Conservation (phyloP, 2,888 invertebrate species). For the Hermodice carunculata region DNA sequence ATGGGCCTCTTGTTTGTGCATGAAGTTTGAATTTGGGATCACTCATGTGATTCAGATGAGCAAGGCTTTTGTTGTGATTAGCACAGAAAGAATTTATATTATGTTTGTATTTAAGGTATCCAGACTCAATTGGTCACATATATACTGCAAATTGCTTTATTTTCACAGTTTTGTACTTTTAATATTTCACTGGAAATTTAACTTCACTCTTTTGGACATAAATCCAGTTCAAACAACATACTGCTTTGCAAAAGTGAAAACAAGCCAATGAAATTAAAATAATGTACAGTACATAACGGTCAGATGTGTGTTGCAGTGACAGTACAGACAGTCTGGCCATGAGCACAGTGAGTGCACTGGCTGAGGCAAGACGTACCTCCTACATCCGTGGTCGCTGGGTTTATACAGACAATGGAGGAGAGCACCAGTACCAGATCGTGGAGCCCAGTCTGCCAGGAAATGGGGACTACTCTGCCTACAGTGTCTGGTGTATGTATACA, state of each 20-base stretch:
- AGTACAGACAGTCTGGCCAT: slow-evolving; percentile 59
- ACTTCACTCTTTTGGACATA: too few species aligned
- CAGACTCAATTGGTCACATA: neutral
- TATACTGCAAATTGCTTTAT: neutral
- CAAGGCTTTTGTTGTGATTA: too few species aligned
- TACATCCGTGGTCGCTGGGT: slow-evolving; percentile 87
- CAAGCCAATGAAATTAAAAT: neutral
- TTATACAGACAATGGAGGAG: slow-evolving; percentile 76
- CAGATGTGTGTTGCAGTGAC: slow-evolving; percentile 38
- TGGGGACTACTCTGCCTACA: slow-evolving; percentile 86
- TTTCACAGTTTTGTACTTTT: slow-evolving; percentile 1
- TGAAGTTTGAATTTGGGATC: too few species aligned
- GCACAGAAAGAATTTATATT: too few species aligned
- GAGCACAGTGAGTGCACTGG: slow-evolving; percentile 72
- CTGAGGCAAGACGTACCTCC: slow-evolving; percentile 82
- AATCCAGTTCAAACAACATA: too few species aligned
- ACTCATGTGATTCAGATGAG: too few species aligned
- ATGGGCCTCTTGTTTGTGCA: too few species aligned
- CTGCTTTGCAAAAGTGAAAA: neutral
- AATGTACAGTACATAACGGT: neutral
- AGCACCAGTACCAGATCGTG: slow-evolving; percentile 82
- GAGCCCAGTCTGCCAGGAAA: slow-evolving; percentile 87
- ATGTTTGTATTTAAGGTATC: too few species aligned
- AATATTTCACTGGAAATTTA: neutral
- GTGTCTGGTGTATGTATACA: slow-evolving; percentile 79